Evolutionary conservation across 2,797 vertebrate genomes (phyloP).

Genomic region (Euthynnus affinis): DNA sequence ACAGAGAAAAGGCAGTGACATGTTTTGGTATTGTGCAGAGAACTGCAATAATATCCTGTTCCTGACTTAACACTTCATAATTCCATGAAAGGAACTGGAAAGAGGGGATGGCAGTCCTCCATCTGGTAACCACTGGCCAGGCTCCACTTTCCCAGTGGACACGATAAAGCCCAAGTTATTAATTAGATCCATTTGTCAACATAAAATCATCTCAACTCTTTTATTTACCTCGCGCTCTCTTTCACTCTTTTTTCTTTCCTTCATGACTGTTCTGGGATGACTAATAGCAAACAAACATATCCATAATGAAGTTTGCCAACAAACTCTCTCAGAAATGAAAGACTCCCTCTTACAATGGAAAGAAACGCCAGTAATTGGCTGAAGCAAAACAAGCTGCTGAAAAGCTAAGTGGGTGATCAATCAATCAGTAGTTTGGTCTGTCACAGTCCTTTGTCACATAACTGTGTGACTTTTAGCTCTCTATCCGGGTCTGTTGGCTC

Average conservation of each 20-base stretch:
- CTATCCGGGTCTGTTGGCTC: conserved; percentile 49
- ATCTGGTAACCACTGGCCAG: conserved; percentile 70
- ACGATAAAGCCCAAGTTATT: conserved; percentile 77
- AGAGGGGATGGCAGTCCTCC: conserved; percentile 66
- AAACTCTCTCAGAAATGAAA: conserved; percentile 62
- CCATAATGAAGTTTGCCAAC: conserved; percentile 62
- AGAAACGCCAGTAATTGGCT: conserved; percentile 68
- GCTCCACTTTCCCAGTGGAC: conserved; percentile 72
- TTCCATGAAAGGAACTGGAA: conserved; percentile 75
- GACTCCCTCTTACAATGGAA: conserved; percentile 58
- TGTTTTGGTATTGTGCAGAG: conserved; percentile 81
- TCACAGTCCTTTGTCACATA: conserved; percentile 47
- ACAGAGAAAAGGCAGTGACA: conserved; percentile 79
- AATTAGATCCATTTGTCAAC: conserved; percentile 84
- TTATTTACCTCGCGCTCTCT: conserved; percentile 52
- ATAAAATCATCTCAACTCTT: conserved; percentile 62
- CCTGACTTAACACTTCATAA: conserved; percentile 83
- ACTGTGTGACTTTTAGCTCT: conserved; percentile 39
- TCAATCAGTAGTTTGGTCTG: conserved; percentile 53
- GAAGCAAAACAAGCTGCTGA: conserved; percentile 72
- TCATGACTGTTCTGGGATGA: conserved; percentile 68
- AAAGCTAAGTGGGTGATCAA: conserved; percentile 58
- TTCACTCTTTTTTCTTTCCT: conserved; percentile 28
- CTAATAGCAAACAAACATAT: conserved; percentile 81
- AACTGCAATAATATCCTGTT: conserved; percentile 85